Evolutionary conservation across 2,888 invertebrate genomes (phyloP).

Genomic region (Cephonodes hylas): DNA sequence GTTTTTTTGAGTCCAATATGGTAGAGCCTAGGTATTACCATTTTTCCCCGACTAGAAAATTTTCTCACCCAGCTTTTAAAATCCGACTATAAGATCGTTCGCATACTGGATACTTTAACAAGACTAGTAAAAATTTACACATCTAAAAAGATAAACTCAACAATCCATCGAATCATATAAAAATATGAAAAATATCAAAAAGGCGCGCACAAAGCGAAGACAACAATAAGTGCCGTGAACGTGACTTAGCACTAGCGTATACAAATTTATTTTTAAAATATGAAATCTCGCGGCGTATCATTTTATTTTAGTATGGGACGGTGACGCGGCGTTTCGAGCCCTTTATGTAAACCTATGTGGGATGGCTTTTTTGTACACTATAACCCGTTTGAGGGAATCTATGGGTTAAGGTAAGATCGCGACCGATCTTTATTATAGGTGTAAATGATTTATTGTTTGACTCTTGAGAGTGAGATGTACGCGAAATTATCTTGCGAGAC

Average conservation of each 20-base stretch:
- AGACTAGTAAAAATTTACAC: too few species aligned
- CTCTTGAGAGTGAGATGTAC: too few species aligned
- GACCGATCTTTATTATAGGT: neutral
- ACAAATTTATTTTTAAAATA: slow-evolving; percentile 72
- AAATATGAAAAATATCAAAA: neutral
- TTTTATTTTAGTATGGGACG: slow-evolving; percentile 56
- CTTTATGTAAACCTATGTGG: slow-evolving; percentile 35
- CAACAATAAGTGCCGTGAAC: slow-evolving; percentile 25
- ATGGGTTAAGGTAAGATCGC: neutral
- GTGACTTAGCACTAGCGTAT: slow-evolving; percentile 68
- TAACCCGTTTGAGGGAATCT: neutral
- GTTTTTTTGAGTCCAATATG: too few species aligned
- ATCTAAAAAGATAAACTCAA: too few species aligned
- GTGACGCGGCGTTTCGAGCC: slow-evolving; percentile 47
- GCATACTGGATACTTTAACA: too few species aligned
- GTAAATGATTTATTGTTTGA: too few species aligned
- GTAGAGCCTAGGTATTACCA: too few species aligned
- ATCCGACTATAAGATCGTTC: too few species aligned
- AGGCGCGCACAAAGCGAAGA: neutral
- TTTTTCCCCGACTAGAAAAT: too few species aligned
- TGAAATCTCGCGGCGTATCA: slow-evolving; percentile 60
- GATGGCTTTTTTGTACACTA: neutral
- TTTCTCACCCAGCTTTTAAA: too few species aligned
- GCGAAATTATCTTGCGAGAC: too few species aligned
- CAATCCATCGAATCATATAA: neutral